Base-by-base conservation (phyloP, 2,888 invertebrate species). In the Perizoma flavofasciatum region DNA sequence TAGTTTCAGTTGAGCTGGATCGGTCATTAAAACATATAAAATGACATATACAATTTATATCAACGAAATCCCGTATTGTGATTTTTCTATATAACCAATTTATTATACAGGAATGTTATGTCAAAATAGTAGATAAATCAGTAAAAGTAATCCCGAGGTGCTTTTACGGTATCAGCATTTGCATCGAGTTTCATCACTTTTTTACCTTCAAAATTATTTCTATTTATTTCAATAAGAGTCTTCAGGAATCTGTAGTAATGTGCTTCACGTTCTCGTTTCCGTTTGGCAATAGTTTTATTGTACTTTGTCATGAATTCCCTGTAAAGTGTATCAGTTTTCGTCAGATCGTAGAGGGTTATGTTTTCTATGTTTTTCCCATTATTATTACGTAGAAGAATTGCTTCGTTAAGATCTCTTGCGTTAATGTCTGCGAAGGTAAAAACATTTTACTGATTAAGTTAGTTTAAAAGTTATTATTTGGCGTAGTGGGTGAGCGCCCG, bases 211-310 rank as follows among this genome's bases (percentile, higher is more conserved):
- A 78, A 73, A 52, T 72, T 74, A 9, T 75, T 69, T 61, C 68
- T 74, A 61, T 88, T 88, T 3, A 75, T 64, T 41, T 85, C 81
- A 0, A 75, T 75, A 1, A 86, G 61, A 0, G 81, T 80, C 72
- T 86, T 87, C 0, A 86, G 62, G 63, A 88, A 88, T 63, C 81
- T 80, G 44, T 79, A 81, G 65, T 75, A 86, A 45, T 74, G 75
- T 5, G 74, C 54, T 4, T 57, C 59, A 0, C 67, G 65, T 0
- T 78, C 67, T 4, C 43, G 40, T 45, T 72, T 66, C 22, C 70
- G 78, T 0, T 72, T 74, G 4, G 63, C 51, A 10, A 73, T 75
- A 6, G 62, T 65, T 49, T 78, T 78, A 0, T 70, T 64, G 53
- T 67, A 76, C 40, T 71, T 68, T 8, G 61, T 46, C 32, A 67